A percentile compares a stretch with the other conserved stretches of the same genome.
Evolutionary conservation across 2,888 invertebrate species (phyloP).

Genomic region (Patella caerulea): DNA sequence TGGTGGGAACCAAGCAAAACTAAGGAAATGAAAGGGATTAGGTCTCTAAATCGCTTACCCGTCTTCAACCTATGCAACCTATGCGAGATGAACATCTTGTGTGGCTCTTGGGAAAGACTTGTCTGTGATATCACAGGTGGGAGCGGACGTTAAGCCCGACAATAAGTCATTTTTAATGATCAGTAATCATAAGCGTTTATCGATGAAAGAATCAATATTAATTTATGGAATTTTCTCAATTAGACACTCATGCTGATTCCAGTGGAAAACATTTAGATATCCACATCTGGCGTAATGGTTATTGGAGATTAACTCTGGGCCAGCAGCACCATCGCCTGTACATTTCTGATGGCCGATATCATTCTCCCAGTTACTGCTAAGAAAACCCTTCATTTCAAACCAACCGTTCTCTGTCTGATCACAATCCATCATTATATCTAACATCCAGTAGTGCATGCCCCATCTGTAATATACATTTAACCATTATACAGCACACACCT

Average conservation of each 20-base stretch:
- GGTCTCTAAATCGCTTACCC: too few relatives aligned
- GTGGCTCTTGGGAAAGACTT: too few relatives aligned
- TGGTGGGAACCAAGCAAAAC: too few relatives aligned
- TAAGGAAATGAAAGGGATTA: too few relatives aligned
- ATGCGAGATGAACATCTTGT: too few relatives aligned
- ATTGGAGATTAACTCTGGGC: constrained; percentile 46
- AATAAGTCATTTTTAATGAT: too few relatives aligned
- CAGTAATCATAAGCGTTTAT: too few relatives aligned
- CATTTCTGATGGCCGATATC: constrained; percentile 61
- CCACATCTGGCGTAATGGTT: constrained; percentile 72
- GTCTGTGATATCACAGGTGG: too few relatives aligned
- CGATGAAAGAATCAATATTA: too few relatives aligned
- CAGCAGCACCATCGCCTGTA: constrained; percentile 54
- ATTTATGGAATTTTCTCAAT: constrained; percentile 30
- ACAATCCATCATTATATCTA: constrained; percentile 72
- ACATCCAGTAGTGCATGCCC: constrained; percentile 72
- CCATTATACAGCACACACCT: background rate
- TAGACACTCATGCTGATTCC: constrained; percentile 50
- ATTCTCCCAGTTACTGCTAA: constrained; percentile 67
- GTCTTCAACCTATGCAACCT: too few relatives aligned
- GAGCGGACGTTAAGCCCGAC: too few relatives aligned
- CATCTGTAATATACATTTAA: constrained; percentile 50
- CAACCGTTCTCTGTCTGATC: constrained; percentile 68
- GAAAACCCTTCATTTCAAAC: constrained; percentile 72
- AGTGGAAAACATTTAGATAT: constrained; percentile 69